Evolutionary conservation across 2,797 vertebrate genomes (phyloP), one percentile per base, ranked within the genome.

Genomic region (Huso huso): DNA sequence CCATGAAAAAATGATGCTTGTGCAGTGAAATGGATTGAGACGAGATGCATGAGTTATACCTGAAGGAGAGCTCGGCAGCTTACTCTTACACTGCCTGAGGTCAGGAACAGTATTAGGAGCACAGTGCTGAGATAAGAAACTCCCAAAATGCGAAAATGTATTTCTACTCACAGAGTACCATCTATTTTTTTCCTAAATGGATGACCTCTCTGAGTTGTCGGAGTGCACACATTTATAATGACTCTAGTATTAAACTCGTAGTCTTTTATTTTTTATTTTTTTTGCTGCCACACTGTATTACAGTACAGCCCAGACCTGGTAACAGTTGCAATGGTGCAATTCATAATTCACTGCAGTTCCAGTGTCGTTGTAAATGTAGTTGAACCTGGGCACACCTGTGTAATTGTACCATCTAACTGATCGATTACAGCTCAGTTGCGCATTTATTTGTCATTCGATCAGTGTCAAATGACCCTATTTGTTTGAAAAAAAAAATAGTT

Each of bases 1-100:
- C 18, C 71, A 37, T 15, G 68, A 66, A 70, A 84, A 81, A 86
- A 78, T 87, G 84, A 84, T 82, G 78, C 76, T 77, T 70, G 70
- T 75, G 79, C 72, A 73, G 72, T 76, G 72, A 82, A 85, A 84
- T 66, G 53, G 78, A 85, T 81, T 71, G 74, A 74, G 78, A 81
- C 78, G 68, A 74, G 77, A 80, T 78, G 72, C 71, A 68, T 64
- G 12, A 72, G 69, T 82, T 75, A 86, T 86, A 84, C 80, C 81
- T 85, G 63, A 49, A 68, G 67, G 58, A 13, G 23, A 63, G 63
- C 11, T 51, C 13, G 9, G 55, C 7, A 51, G 61, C 57, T 69
- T 60, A 51, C 50, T 61, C 63, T 65, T 51, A 50, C 13, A 15
- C 51, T 13, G 58, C 58, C 63, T 37, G 53, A 49, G 55, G 63